Evolutionary conservation across 2,113 vertebrate genomes (phyloP).

Genomic region (Canis aureus): DNA sequence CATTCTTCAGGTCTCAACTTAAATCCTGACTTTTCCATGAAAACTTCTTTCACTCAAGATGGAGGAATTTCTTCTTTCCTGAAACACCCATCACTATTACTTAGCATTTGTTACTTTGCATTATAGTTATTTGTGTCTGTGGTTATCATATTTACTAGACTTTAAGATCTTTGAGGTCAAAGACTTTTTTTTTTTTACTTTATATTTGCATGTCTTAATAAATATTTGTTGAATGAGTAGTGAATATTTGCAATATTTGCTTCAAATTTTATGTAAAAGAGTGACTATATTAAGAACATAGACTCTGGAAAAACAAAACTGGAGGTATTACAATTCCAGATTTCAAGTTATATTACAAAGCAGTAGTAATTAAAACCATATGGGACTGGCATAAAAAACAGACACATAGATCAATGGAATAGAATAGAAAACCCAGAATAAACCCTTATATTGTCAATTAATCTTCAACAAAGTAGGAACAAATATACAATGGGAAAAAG

Average conservation of each 20-base stretch:
- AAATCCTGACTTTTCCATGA: not conserved
- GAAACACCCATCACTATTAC: not conserved
- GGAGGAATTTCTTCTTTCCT: not conserved
- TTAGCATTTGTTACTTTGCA: not conserved
- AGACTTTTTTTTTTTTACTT: not conserved
- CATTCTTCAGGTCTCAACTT: not conserved
- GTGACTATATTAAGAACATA: not conserved
- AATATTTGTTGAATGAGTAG: not conserved
- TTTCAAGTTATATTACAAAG: not conserved
- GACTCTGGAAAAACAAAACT: not conserved
- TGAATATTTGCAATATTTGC: not conserved
- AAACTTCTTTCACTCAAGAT: not conserved
- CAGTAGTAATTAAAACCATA: not conserved
- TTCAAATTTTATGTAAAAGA: not conserved
- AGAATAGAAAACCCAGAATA: not conserved
- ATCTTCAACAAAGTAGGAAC: not conserved
- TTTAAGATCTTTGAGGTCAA: not conserved
- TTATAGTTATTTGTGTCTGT: not conserved
- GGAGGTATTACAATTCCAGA: not conserved
- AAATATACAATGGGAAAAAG: not conserved
- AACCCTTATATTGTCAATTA: not conserved
- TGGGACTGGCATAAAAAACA: not conserved
- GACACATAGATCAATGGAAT: not conserved
- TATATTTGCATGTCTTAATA: not conserved
- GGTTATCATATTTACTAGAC: not conserved